Conservation (phyloP, 2,888 invertebrate genomes). For the Allophyes oxyacanthae region DNA sequence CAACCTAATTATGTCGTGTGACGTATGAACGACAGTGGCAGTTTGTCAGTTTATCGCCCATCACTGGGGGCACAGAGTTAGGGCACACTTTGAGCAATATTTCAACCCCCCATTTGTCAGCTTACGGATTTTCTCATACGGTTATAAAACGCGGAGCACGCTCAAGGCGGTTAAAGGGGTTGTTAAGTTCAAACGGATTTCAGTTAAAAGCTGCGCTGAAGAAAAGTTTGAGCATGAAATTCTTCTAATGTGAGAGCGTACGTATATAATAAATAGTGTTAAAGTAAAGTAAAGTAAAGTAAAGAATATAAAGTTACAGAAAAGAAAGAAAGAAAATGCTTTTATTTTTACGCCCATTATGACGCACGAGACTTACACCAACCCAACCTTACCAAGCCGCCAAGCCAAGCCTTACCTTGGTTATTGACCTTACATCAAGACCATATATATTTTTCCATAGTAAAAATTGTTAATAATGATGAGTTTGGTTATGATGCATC, state of each 20-base stretch:
- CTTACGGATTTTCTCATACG: conserved; percentile 3
- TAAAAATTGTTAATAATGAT: no score
- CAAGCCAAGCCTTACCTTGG: no score
- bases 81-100: conserved; percentile 11
- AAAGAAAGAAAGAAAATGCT: no score
- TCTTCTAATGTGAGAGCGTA: conserved; percentile 5
- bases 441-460: no score
- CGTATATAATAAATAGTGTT: not conserved
- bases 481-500: no score
- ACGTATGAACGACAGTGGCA: not conserved
- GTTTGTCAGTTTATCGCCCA: conserved; percentile 11
- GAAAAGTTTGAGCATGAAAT: not conserved
- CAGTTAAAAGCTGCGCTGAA: conserved; percentile 7
- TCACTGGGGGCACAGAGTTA: not conserved
- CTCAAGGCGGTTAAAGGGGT: conserved; percentile 11
- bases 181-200: conserved; percentile 5
- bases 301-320: no score
- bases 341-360: no score
- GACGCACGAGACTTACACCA: no score
- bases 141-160: conserved; percentile 7
- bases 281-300: no score
- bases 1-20: no score
- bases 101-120: conserved; percentile 4
- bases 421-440: no score
- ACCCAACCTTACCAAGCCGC: no score